phyloP scores from a whole-genome alignment of 1,140 invertebrate species.

The Saccostrea glomerata region DNA sequence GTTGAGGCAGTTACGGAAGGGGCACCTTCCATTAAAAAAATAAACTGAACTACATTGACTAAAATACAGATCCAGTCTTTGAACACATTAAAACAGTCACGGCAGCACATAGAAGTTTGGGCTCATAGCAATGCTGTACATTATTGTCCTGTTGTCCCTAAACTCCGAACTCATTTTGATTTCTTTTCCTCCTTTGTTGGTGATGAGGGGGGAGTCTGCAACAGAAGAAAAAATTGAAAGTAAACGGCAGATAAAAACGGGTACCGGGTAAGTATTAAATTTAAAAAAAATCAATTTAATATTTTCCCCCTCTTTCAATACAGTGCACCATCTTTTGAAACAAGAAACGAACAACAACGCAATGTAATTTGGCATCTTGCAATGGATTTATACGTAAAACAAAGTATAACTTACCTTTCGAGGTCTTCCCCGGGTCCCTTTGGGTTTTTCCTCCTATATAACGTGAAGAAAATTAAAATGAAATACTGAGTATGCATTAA shows the following conservation, averaged over 20 bases:
- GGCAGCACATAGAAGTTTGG: not conserved
- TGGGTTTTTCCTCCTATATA: slow-evolving; percentile 1
- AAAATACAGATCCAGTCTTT: not conserved
- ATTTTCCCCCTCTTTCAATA: no score
- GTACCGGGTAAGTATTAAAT: not conserved
- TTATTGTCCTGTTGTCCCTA: not conserved
- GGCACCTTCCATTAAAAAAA: not conserved
- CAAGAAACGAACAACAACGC: no score
- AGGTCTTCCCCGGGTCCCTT: not conserved
- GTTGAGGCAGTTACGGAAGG: not conserved
- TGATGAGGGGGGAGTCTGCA: not conserved
- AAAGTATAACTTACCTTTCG: not conserved
- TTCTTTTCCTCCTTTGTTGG: slow-evolving; percentile 5
- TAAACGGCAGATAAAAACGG: not conserved
- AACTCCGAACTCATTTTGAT: not conserved
- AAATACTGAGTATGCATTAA: not conserved
- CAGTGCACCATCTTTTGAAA: no score
- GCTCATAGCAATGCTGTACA: not conserved
- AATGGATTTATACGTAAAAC: no score
- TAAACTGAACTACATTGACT: not conserved
- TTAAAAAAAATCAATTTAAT: not conserved
- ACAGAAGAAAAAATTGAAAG: not conserved
- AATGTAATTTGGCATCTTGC: no score
- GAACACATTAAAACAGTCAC: not conserved
- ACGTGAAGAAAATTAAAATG: not conserved